A percentile compares a stretch with the other conserved stretches of the same genome.
These are phyloP conservation scores for Pseudolycoriella hygida DNA, from an alignment of 2,888 invertebrate species.

Conservation along the genomic window DNA sequence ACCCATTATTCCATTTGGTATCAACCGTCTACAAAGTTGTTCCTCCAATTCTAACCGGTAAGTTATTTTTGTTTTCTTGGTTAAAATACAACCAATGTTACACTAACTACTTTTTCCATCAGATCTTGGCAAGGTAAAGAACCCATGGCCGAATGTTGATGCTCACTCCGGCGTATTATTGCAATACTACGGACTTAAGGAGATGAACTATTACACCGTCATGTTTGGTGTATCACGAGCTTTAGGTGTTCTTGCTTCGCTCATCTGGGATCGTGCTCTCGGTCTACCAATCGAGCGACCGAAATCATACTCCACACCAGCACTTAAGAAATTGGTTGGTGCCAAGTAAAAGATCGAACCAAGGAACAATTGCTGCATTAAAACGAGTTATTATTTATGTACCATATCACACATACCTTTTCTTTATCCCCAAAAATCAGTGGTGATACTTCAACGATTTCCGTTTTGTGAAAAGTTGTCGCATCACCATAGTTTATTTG, in stretches of 20 bases:
- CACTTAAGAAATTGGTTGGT: conserved; percentile 27
- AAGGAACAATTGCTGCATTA: too few relatives aligned
- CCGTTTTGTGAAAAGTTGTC: too few relatives aligned
- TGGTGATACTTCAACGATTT: too few relatives aligned
- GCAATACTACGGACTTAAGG: conserved; percentile 70
- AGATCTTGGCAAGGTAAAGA: conserved; percentile 69
- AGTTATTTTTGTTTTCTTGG: too few relatives aligned
- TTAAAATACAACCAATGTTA: too few relatives aligned
- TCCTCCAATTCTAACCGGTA: conserved; percentile 54
- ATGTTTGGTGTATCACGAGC: conserved; percentile 78
- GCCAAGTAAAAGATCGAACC: too few relatives aligned
- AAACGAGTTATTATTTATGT: too few relatives aligned
- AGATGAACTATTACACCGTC: conserved; percentile 84
- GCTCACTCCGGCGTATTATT: conserved; percentile 74
- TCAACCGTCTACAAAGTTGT: conserved; percentile 68
- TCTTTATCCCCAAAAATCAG: too few relatives aligned
- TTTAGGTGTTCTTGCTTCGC: conserved; percentile 58
- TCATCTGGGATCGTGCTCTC: conserved; percentile 69
- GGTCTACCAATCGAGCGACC: conserved; percentile 70
- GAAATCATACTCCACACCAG: conserved; percentile 58
- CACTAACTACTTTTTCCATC: too few relatives aligned
- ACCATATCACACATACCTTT: too few relatives aligned
- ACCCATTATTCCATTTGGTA: conserved; percentile 62
- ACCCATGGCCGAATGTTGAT: conserved; percentile 89
- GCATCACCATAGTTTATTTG: too few relatives aligned